Base-by-base conservation (phyloP, 2,888 invertebrate species). In the Nomada flava region DNA sequence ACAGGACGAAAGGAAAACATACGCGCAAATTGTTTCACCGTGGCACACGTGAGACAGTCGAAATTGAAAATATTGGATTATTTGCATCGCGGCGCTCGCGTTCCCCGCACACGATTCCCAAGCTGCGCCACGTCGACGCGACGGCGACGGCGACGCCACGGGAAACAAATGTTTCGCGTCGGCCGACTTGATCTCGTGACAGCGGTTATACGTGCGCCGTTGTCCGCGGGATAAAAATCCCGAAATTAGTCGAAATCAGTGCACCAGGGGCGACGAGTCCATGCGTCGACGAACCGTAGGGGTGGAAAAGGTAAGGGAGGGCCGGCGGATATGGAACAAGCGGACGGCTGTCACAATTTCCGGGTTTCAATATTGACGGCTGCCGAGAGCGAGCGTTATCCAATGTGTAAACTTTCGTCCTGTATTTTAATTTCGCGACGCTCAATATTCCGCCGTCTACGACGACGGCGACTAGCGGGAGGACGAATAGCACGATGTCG, bases 401-500 rank as follows among this genome's bases (percentile, higher is more conserved):
- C 91, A 89, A 89, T 90, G 91, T 88, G 92, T 91, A 92, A 92
- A 92, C 92, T 90, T 91, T 91, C 89, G 86, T 68, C 85, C 90
- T 89, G 90, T 91, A 91, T 90, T 91, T 91, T 91, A 92, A 92
- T 92, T 92, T 92, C 88, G 87, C 88, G 83, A 86, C 85, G 87
- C 88, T 91, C 90, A 88, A 91, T 91, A 90, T 89, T 82, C 84
- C 88, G 82, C 78, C 80, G 82, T 67, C 77, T 74, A 52, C 82
- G 83, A 44, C 69, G 73, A 59, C 70, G 78, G 23, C 71, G 76
- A n/a, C 50, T 76, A 26, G 5, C 20, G 20, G 29, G 60, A 50
- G n/a, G 47, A 50, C 70, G 47, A 57, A 20, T 73, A 62, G 11
- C 72, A 79, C 83, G 83, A 79, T 80, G 85, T 83, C 85, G 85